Base-by-base conservation (phyloP, 2,113 vertebrate genomes). In the Bufo bufo region DNA sequence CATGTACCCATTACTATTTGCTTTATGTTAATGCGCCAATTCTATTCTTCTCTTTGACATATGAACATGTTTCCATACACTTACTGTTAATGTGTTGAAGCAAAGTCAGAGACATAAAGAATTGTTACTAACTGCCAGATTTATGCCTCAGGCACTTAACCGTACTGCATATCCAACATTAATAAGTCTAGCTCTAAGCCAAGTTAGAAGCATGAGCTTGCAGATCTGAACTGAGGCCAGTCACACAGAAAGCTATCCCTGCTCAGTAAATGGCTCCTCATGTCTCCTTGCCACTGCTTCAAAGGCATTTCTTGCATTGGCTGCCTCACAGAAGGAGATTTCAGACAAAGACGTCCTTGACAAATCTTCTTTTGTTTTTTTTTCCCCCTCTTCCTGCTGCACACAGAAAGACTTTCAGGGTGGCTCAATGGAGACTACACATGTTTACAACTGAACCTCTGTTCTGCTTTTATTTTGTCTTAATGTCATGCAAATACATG, bases 271-370 rank as follows among this genome's bases (percentile, higher is more conserved):
- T 93, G 91, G 93, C 93, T 94, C 94, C 94, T 93, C 93, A 77
- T 93, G 90, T 94, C 94, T 93, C 94, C 93, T 59, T 11, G 93
- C 93, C 93, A 91, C 92, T 93, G 94, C 92, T 94, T 94, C 92
- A 93, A 93, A 93, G 84, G 23, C 92, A 93, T 93, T 95, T 94
- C 71, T 74, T 93, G 94, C 95, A 94, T 95, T 96, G 95, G 94
- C 94, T 91, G 89, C 93, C 93, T 94, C 93, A 94, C 95, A 96
- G 95, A 95, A 95, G 94, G 95, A 93, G 92, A 93, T 92, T 94
- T 92, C 94, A 95, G 94, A 96, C 93, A 94, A 95, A 93, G 93
- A 94, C 94, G 93, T 92, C 95, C 95, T 96, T 96, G 94, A 96
- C 94, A 93, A 94, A 77, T 89, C 93, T 92, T 93, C 92, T 92